These are phyloP conservation scores for Lutjanus argentimaculatus DNA, from an alignment of 2,797 vertebrate species.

Conservation along the genomic window DNA sequence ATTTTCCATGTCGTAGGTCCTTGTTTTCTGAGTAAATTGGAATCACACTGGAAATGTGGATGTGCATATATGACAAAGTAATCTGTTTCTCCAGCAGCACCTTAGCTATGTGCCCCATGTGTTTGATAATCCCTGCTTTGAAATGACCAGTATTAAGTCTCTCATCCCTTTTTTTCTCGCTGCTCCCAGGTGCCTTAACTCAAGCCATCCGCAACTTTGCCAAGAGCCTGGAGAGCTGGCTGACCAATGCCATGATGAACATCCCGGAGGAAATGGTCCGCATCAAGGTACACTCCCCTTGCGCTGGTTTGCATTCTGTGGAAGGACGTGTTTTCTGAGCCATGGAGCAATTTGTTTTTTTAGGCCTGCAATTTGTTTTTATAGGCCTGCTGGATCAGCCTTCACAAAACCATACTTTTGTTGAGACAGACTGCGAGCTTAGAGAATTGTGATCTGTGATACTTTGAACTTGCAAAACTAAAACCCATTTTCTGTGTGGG, in stretches of 20 bases:
- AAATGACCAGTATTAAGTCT: not conserved
- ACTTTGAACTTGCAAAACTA: constrained; percentile 4
- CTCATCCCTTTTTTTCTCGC: not conserved
- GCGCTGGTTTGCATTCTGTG: not conserved
- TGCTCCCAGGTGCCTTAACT: constrained; percentile 93
- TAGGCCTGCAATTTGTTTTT: not conserved
- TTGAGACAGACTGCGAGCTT: not conserved
- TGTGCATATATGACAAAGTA: not conserved
- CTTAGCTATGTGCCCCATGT: not conserved
- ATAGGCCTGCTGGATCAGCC: not conserved
- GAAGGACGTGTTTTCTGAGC: not conserved
- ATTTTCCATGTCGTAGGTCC: not conserved
- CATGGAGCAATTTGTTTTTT: not conserved
- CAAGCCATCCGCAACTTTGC: constrained; percentile 98
- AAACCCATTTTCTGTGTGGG: not conserved
- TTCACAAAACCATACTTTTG: not conserved
- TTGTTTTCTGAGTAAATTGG: not conserved
- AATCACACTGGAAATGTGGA: not conserved
- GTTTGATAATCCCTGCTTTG: constrained; percentile 3
- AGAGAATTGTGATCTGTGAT: not conserved
- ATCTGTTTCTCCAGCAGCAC: not conserved
- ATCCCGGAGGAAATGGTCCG: constrained; percentile 97
- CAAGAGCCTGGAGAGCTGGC: constrained; percentile 97
- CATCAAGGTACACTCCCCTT: constrained; percentile 87
- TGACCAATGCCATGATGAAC: constrained; percentile 97